Evolutionary conservation across 23 tunicate genomes (phyloP).

Genomic region (Ciona savignyi): DNA sequence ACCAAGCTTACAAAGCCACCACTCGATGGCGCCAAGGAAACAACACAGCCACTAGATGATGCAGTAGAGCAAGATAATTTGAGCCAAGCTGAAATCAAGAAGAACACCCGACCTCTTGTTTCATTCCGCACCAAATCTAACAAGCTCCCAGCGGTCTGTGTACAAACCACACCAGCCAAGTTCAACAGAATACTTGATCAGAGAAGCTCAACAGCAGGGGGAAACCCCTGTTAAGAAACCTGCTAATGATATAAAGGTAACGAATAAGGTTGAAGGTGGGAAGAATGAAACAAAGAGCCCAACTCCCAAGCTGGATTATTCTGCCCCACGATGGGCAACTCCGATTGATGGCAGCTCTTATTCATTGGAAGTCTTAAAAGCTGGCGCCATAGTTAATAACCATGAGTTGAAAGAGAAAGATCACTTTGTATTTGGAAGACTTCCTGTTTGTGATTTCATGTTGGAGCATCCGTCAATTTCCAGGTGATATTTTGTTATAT

Average conservation of each 20-base stretch:
- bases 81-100: no score
- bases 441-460: conserved; percentile 57
- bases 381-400: conserved; percentile 67
- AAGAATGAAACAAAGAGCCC: no score
- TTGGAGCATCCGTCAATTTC: conserved; percentile 92
- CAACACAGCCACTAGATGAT: no score
- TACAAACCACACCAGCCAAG: conserved; percentile 48
- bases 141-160: conserved; percentile 26
- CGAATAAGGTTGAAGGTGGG: no score
- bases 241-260: no score
- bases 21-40: no score
- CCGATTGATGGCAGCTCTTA: conserved; percentile 15
- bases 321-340: conserved; percentile 52
- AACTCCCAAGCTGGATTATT: conserved; percentile 49
- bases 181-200: conserved; percentile 29
- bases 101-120: no score
- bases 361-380: conserved; percentile 52
- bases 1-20: no score
- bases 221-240: no score
- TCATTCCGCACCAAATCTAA: conserved; percentile 4
- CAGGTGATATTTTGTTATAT: conserved; percentile 40
- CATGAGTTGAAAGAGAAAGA: conserved; percentile 33
- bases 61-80: no score
- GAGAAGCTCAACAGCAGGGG: no score
- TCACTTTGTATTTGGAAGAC: conserved; percentile 65